Base-by-base conservation (phyloP, 1,140 invertebrate species). In the Dysdera silvatica region DNA sequence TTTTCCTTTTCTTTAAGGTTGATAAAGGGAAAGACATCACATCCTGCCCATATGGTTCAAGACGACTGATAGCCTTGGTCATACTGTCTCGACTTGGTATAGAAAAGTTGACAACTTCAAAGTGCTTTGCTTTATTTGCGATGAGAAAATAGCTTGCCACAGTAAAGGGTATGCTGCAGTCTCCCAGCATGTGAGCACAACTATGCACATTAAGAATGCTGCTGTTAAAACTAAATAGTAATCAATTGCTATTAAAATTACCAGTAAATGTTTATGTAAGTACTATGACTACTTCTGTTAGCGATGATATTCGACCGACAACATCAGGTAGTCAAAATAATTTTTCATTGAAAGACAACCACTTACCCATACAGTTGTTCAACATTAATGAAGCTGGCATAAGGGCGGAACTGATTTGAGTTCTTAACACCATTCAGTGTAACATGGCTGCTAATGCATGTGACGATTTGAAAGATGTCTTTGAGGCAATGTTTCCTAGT, bases 401-500 rank as follows among this genome's bases (percentile, higher is more conserved):
- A 45, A 45, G 23, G 23, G 43, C 43, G 7, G 43, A 45, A 18
- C 8, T 45, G 7, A 8, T 45, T 6, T 45, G 43, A 20, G 43
- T 20, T 45, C 7, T 45, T 7, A 45, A 45, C 7, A 28, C 48
- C 29, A 18, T 51, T 5, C 20, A 51, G 26, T 51, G 48, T 18
- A 51, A 51, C 20, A 51, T 51, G 48, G 48, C 48, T 23, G 48
- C 48, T 10, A 28, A 10, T 26, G 18, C 26, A 7, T 51, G 23
- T 8, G 48, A 51, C 29, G 48, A 51, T 18, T 28, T 51, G 48
- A 51, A 51, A 28, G 18, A 24, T 18, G 8, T 51, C 12, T 51
- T 51, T 28, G 4, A 7, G 4, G 32, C 35, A 8, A 64, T 64
- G 54, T 64, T 64, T 58, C 33, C 26, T 8, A 23, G 29, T 56